Evolutionary conservation across 2,888 invertebrate genomes (phyloP), one percentile per base, ranked within the genome.

Genomic region (Noctuana brunneofusca): DNA sequence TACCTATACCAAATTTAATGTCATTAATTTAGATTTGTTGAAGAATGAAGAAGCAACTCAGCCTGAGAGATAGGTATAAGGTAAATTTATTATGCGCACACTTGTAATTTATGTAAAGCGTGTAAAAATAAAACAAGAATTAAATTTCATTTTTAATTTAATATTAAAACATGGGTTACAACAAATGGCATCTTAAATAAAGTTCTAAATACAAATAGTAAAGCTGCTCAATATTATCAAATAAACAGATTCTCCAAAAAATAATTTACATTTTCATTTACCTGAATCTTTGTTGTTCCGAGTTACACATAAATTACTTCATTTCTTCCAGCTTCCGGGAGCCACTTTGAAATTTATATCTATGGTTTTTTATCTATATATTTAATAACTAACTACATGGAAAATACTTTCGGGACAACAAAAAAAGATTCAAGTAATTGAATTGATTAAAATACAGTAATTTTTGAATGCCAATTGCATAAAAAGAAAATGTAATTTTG

Each of bases 91-190:
- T n/a, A n/a, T n/a, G n/a, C n/a, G n/a, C n/a, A n/a, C n/a, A n/a
- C n/a, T n/a, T n/a, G n/a, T n/a, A n/a, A n/a, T n/a, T n/a, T n/a
- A n/a, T n/a, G n/a, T n/a, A n/a, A n/a, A n/a, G n/a, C n/a, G n/a
- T n/a, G n/a, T n/a, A n/a, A n/a, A 27, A 78, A 73, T 71, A 71
- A 75, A 68, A 67, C 64, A 72, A 27, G 20, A 70, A 75, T 78
- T 79, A 75, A 81, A 87, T 83, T 81, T 83, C 81, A 79, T 81
- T 86, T n/a, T 88, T 87, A 81, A 83, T 90, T 89, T 87, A 89
- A 79, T 90, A 84, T 84, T 87, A 85, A 90, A 91, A 92, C 91
- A 87, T 89, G 87, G 89, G 87, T 92, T 89, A 91, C 91, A 92
- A 91, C 89, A 90, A 88, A 90, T 86, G 89, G 89, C 89, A 85